Base-by-base conservation (phyloP, 2,113 vertebrate genomes). In the Trematomus loennbergii region DNA sequence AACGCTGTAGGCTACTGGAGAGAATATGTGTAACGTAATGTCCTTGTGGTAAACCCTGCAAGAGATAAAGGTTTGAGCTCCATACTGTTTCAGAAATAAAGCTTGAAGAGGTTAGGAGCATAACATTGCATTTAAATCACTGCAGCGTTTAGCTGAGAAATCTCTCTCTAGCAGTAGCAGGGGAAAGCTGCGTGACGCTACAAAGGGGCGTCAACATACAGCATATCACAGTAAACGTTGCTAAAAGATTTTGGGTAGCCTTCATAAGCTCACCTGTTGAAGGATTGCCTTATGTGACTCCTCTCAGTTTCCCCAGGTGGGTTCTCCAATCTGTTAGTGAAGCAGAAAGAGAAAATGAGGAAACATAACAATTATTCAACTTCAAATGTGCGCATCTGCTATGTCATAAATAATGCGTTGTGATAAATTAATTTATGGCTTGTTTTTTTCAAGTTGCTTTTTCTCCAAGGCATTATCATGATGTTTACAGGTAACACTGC, bases 191-290 rank as follows among this genome's bases (percentile, higher is more conserved):
- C 29, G 29, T 29, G 29, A 29, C 29, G 29, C 29, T 29, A 29
- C 29, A 29, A 29, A 29, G 29, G 29, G 1, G 46, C 25, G 62
- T 53, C 20, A 22, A 64, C 17, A 61, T 10, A 63, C 16, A 13
- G 18, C 46, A 18, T 36, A 22, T 12, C 43, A 49, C 43, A 36
- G 13, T 9, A 1, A 45, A 77, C 29, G n/a, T 65, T 65, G 1
- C 33, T 29, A 49, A 64, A 12, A 85, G 45, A 58, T 11, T 16
- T 63, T 9, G 4, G 13, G 16, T 12, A 12, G 33, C 22, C 3
- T 66, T 73, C 3, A 55, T 46, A 81, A 64, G 50, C 94, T 91
- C 78, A 95, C 95, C 81, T 94, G 90, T 95, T 93, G 86, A 96
- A 96, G 59, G 89, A 82, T 58, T 93, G 93, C 60, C 94, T 92